Conservation (phyloP, 2,113 vertebrate genomes). For the Myotis brandtii region DNA sequence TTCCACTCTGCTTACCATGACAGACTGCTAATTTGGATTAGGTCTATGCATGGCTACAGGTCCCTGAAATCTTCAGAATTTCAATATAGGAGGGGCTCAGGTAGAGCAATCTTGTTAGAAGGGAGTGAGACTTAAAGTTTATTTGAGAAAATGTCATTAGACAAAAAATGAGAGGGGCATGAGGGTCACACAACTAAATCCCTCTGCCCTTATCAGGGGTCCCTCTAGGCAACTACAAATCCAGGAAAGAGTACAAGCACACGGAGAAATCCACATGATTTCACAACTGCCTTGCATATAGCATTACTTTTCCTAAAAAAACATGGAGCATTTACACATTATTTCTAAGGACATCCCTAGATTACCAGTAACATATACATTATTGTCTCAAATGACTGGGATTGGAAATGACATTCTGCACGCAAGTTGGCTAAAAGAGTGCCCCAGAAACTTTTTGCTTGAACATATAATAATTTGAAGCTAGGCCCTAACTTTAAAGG, state of each 20-base stretch:
- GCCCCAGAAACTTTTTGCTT: not conserved
- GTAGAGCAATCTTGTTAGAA: not conserved
- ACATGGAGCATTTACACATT: slow-evolving; percentile 17
- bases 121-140: not conserved
- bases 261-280: slow-evolving; percentile 12
- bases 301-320: slow-evolving; percentile 38
- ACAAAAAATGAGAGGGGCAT: not conserved
- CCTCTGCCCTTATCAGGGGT: not conserved
- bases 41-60: not conserved
- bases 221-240: not conserved
- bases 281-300: not conserved
- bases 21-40: not conserved
- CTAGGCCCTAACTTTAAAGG: slow-evolving; percentile 5
- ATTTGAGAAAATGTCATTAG: slow-evolving; percentile 23
- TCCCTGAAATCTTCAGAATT: slow-evolving; percentile 22
- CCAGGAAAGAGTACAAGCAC: not conserved
- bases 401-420: not conserved
- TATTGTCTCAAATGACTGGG: slow-evolving; percentile 22
- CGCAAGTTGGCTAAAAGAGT: not conserved
- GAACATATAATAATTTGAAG: slow-evolving; percentile 26
- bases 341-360: not conserved
- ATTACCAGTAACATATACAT: slow-evolving; percentile 26
- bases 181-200: not conserved
- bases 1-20: not conserved
- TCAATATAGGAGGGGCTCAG: not conserved